A percentile compares a stretch with the other conserved stretches of the same genome.
Evolutionary conservation across 1,140 invertebrate species (phyloP).

Genomic region (Hormaphis cornu): DNA sequence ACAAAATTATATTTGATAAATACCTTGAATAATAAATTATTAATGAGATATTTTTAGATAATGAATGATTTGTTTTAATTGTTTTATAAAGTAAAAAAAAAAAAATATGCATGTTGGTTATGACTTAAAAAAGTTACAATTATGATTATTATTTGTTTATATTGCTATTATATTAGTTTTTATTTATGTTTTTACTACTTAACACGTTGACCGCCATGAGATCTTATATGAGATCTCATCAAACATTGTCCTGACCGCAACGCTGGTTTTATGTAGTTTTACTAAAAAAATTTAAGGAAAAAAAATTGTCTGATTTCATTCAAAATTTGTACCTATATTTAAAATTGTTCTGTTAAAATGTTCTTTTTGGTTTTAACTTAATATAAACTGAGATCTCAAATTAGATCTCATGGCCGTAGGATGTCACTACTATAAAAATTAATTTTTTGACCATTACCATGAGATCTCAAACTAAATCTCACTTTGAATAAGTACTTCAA

Average conservation of each 20-base stretch:
- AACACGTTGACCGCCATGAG: too few species aligned
- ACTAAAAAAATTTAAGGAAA: background rate
- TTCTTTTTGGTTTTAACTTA: background rate
- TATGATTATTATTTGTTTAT: too few species aligned
- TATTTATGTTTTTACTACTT: too few species aligned
- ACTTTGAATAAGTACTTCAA: background rate
- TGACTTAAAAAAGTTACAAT: too few species aligned
- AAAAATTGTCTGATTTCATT: background rate
- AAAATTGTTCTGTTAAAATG: conserved; percentile 1
- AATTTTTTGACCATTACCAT: background rate
- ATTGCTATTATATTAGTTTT: too few species aligned
- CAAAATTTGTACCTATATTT: background rate
- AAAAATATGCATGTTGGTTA: too few species aligned
- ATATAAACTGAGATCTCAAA: background rate
- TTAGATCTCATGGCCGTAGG: background rate
- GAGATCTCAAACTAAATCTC: background rate
- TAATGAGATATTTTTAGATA: too few species aligned
- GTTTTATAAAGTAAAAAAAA: too few species aligned
- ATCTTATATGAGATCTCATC: too few species aligned
- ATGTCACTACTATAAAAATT: background rate
- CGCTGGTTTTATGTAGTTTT: background rate
- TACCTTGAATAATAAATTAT: too few species aligned
- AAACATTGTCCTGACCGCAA: background rate
- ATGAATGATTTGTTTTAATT: too few species aligned
- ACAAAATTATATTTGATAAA: too few species aligned